Conservation (phyloP, 2,888 invertebrate genomes). For the Oconnorella tubifera region DNA sequence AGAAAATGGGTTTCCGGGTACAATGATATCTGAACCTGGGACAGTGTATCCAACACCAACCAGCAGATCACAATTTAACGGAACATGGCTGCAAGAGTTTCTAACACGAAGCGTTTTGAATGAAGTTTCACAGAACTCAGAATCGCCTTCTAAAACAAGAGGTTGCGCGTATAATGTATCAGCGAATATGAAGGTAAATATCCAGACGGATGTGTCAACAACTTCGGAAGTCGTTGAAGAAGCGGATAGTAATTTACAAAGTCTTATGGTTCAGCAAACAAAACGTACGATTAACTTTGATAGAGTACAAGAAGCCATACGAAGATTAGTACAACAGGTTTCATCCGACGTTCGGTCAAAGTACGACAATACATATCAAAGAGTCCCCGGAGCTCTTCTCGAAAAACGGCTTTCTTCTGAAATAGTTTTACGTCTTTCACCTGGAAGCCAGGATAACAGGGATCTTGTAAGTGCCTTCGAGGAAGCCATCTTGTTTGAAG, state of each 20-base stretch:
- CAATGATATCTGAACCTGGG: background rate
- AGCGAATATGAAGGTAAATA: background rate
- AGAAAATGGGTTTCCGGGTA: background rate
- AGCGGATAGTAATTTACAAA: background rate
- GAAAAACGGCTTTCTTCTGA: conserved; percentile 25
- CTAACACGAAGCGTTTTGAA: background rate
- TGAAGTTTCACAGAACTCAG: background rate
- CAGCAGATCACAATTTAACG: background rate
- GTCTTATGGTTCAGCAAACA: background rate
- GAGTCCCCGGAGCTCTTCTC: conserved; percentile 19
- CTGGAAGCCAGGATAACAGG: conserved; percentile 10
- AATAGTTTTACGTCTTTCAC: conserved; percentile 18
- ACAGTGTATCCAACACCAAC: background rate
- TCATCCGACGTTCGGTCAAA: conserved; percentile 27
- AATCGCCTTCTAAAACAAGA: background rate
- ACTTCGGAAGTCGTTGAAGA: background rate
- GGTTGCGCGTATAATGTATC: background rate
- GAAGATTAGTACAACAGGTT: conserved; percentile 32
- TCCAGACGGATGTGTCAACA: background rate
- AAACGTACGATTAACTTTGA: conserved; percentile 32
- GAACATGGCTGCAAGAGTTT: conserved; percentile 6
- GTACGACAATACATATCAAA: conserved; percentile 15
- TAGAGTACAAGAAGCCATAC: conserved; percentile 33
- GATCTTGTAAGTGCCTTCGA: conserved; percentile 11
- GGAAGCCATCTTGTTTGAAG: conserved; percentile 13